Base-by-base conservation (phyloP, 2,113 vertebrate species). In the Halichoerus grypus region DNA sequence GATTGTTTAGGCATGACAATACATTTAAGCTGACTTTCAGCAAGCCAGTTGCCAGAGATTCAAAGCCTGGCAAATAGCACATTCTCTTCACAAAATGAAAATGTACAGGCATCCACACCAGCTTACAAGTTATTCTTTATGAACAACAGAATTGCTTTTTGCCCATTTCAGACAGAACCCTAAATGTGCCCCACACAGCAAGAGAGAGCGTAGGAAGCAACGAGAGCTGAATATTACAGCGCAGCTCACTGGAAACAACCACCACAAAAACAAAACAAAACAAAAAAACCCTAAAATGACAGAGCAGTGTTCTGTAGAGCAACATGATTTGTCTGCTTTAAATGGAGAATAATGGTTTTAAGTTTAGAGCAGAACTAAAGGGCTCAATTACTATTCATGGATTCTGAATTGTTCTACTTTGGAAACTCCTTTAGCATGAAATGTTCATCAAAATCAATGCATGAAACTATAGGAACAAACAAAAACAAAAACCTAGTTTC, bases 271-370 rank as follows among this genome's bases (percentile, higher is more conserved):
- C 97, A 97, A 26, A 63, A 31, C 31, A 15, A 65, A 65, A 71
- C 55, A 72, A 94, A 98, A 98, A 63, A 31, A 18, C 1, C 18
- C 86, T 98, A 96, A 99, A 98, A 98, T 98, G 98, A 98, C 98
- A 98, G 98, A 98, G 92, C 97, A 96, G 84, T 96, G 96, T 98
- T 98, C 98, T 98, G 95, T 98, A 98, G 93, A 98, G 97, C 97
- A 98, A 98, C 98, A 98, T 95, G 98, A 98, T 98, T 98, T 98
- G 98, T 99, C 98, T 98, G 95, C 98, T 98, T 98, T 98, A 98
- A 99, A 99, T 98, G 97, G 98, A 98, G 98, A 99, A 98, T 98
- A 99, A 99, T 98, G 97, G 98, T 98, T 98, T 99, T 98, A 99
- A 99, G 98, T 99, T 98, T 98, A 98, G 96, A 97, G 98, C 96